Evolutionary conservation across 2,888 invertebrate genomes (phyloP), one percentile per base, ranked within the genome.

Genomic region (Leptinotarsa peninsularis): DNA sequence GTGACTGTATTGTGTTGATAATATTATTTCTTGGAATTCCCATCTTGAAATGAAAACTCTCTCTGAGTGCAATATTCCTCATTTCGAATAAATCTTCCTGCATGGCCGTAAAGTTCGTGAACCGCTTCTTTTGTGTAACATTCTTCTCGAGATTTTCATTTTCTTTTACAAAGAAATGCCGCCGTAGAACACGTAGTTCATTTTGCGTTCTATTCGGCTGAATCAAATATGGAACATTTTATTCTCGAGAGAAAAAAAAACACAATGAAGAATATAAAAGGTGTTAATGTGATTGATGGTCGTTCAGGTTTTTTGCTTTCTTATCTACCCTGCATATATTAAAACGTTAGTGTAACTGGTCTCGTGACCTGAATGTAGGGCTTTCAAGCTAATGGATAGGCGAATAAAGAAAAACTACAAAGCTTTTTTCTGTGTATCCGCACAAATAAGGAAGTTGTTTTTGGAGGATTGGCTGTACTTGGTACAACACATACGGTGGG

Each of bases 51-150:
- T 21, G 21, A 15, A 58, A 58, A 58, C 58, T 17, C 33, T 63
- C 33, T 43, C 33, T 10, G n/a, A 63, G 17, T 17, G n/a, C 63
- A 43, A 63, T 43, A 33, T 63, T 63, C 43, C 63, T 33, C 43
- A 63, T 63, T 43, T 4, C 63, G n/a, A 63, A 63, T 63, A 43
- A 63, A 63, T 63, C 63, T 33, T 43, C 43, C 33, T 63, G 3
- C n/a, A 17, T 10, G 33, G 63, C 43, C 10, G 17, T n/a, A 43
- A 63, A 33, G 63, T 63, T 63, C 63, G 33, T 18, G 63, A 63
- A 18, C 27, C 63, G 58, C 43, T 63, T 63, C 63, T 63, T 63
- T 63, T 63, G 63, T 63, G 43, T 63, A 63, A 63, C 63, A 63
- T 63, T 63, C 63, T 63, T 43, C n/a, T 17, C 63, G 33, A 27